Conservation (phyloP, 2,113 vertebrate genomes). For the Heterotis niloticus region DNA sequence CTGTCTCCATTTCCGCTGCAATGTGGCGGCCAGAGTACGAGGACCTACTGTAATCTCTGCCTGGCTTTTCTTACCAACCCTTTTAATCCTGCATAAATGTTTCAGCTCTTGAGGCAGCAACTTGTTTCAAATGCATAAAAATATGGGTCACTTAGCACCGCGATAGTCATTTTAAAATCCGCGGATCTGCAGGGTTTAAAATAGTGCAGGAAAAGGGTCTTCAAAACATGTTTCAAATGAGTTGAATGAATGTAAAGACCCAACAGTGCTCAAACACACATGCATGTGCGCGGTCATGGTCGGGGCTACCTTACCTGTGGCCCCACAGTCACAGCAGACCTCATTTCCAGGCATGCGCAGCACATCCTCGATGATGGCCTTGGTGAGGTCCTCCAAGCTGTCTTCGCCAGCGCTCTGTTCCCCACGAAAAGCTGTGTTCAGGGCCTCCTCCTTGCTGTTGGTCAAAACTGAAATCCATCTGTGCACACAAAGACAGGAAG, state of each 20-base stretch:
- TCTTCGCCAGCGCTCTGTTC: conserved; percentile 82
- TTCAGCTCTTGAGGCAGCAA: too few relatives aligned
- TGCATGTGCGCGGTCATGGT: background rate
- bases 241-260: background rate
- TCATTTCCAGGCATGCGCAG: conserved; percentile 79
- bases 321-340: conserved; percentile 13
- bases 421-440: conserved; percentile 83
- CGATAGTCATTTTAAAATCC: too few relatives aligned
- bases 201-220: too few relatives aligned
- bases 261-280: background rate
- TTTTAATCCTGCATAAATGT: too few relatives aligned
- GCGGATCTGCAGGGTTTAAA: too few relatives aligned
- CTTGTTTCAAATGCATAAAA: too few relatives aligned
- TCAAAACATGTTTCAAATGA: too few relatives aligned
- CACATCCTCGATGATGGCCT: conserved; percentile 84
- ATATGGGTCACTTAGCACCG: too few relatives aligned
- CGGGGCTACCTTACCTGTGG: background rate
- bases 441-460: conserved; percentile 87
- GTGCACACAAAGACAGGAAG: background rate
- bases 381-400: conserved; percentile 80
- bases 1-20: too few relatives aligned
- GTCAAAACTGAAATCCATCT: conserved; percentile 89
- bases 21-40: too few relatives aligned
- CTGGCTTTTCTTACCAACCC: too few relatives aligned
- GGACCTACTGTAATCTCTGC: too few relatives aligned